Evolutionary conservation across 2,888 invertebrate genomes (phyloP).

Genomic region (Steinernema hermaphroditum): DNA sequence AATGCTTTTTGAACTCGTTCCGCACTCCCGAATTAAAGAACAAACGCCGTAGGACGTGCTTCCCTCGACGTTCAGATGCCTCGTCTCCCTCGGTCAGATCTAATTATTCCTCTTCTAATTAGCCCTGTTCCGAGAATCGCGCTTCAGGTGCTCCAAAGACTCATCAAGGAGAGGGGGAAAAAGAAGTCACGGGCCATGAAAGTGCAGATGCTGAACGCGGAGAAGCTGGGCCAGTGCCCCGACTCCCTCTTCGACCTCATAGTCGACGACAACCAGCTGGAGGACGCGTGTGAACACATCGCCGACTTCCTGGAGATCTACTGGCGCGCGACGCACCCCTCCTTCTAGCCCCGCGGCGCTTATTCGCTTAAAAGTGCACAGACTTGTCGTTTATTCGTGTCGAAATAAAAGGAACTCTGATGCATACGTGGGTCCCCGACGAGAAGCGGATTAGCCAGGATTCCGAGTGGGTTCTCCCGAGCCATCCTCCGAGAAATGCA

Average conservation of each 20-base stretch:
- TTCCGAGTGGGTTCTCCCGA: too few relatives aligned
- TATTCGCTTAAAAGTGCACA: background rate
- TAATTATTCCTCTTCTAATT: too few relatives aligned
- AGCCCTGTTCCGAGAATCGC: too few relatives aligned
- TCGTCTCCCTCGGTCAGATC: too few relatives aligned
- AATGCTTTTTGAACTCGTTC: too few relatives aligned
- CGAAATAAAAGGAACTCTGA: background rate
- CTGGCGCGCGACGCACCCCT: conserved; percentile 77
- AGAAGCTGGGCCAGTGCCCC: conserved; percentile 93
- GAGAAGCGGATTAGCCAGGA: too few relatives aligned
- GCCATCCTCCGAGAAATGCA: too few relatives aligned
- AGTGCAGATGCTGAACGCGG: conserved; percentile 97
- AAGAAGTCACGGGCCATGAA: conserved; percentile 93
- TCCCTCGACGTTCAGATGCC: too few relatives aligned
- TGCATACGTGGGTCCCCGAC: background rate
- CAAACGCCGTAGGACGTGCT: too few relatives aligned
- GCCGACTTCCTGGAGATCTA: conserved; percentile 94
- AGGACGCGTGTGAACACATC: conserved; percentile 96
- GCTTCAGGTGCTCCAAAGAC: conserved; percentile 76
- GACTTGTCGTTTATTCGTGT: background rate
- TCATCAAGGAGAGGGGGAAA: conserved; percentile 96
- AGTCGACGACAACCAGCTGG: conserved; percentile 94
- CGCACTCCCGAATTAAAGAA: too few relatives aligned
- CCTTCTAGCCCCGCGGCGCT: background rate
- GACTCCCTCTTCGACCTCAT: conserved; percentile 90